Evolutionary conservation across 2,797 vertebrate species (phyloP), one percentile per base, ranked within the genome.

Genomic region (Nannoperca australis): DNA sequence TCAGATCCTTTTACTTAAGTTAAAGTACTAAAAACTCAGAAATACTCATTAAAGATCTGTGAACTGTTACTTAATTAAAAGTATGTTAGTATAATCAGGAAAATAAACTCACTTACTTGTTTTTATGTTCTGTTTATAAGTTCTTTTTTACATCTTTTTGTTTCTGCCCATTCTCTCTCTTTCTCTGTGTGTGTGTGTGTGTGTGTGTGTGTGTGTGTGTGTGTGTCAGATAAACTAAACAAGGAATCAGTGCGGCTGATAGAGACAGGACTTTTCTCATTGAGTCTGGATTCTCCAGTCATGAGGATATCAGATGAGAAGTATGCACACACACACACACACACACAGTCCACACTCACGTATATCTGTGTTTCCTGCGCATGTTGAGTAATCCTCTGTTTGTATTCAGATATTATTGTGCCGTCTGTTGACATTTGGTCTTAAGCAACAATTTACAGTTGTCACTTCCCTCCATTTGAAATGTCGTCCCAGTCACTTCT

Each of bases 281-380:
- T 97, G 83, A 96, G 96, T 58, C 88, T 97, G 86, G 96, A 97
- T 76, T 96, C 96, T 50, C 95, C 96, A 0, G 95, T 96, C 78
- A 95, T 96, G 94, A 94, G 95, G 87, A 95, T 95, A 85, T 96
- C 95, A 0, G 96, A 97, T 89, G 95, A 95, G 71, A 95, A 94
- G 95, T 96, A 94, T 34, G 86, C 11, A 17, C 24, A 14, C 24
- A 49, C 45, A 30, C 71, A 63, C 58, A 42, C 74, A 59, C 58
- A 51, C 74, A 61, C 20, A 49, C 34, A 42, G 18, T 53, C n/a
- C 36, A 65, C 51, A 36, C 53, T 54, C 60, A 20, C 47, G 54
- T 55, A 44, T 86, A 72, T 83, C 67, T 74, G 20, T 87, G 65
- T 83, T 86, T 86, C 75, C 49, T 13, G 11, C 63, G 30, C 40